Evolutionary conservation across 2,113 vertebrate species (phyloP).

Genomic region (Calonectris borealis): DNA sequence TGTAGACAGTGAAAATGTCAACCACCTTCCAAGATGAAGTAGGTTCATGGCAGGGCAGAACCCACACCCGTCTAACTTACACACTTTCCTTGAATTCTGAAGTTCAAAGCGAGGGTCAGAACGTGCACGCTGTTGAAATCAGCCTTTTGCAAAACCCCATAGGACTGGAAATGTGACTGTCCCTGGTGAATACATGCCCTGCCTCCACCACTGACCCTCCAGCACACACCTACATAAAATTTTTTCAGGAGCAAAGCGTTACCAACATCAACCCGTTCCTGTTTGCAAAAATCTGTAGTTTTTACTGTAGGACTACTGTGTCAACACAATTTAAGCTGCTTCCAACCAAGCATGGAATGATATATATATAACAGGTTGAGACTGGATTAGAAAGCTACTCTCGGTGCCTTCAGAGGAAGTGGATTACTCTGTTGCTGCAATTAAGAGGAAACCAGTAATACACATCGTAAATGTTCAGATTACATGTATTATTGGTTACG

Average conservation of each 20-base stretch:
- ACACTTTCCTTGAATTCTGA: not conserved
- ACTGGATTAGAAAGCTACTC: not conserved
- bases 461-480: not conserved
- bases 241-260: not conserved
- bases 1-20: not conserved
- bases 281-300: not conserved
- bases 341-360: not conserved
- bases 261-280: not conserved
- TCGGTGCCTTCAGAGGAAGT: not conserved
- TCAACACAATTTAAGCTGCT: not conserved
- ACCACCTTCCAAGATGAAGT: not conserved
- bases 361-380: not conserved
- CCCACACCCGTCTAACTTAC: not conserved
- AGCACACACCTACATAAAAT: not conserved
- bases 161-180: not conserved
- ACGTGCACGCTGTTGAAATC: not conserved
- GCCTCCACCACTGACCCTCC: not conserved
- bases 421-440: not conserved
- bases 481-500: not conserved
- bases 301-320: not conserved
- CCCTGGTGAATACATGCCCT: not conserved
- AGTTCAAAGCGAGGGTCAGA: not conserved
- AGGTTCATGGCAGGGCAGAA: not conserved
- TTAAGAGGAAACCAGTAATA: not conserved
- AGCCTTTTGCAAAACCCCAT: not conserved